These are phyloP conservation scores for Melitaea athalia DNA, from an alignment of 2,888 invertebrate species.

Conservation along the genomic window DNA sequence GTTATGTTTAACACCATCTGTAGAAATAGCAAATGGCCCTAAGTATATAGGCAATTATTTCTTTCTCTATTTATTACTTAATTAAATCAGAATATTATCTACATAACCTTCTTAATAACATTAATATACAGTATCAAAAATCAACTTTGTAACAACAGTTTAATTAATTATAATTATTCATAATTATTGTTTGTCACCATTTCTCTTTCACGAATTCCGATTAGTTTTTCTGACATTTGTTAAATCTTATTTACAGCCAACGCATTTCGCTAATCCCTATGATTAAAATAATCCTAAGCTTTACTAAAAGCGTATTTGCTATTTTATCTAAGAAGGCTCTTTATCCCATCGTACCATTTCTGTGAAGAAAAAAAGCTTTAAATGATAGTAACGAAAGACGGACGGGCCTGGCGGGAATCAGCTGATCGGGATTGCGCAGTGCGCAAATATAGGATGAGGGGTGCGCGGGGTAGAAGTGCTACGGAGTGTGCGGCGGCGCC, in stretches of 20 bases:
- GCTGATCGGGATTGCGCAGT: slow-evolving; percentile 81
- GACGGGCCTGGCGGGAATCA: slow-evolving; percentile 79
- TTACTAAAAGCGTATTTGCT: slow-evolving; percentile 5
- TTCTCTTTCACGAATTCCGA: too few species aligned
- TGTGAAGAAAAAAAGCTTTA: slow-evolving; percentile 31
- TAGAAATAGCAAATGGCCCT: too few species aligned
- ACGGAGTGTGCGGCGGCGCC: slow-evolving; percentile 58
- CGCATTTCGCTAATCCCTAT: background rate
- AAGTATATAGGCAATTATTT: too few species aligned
- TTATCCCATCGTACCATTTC: slow-evolving; percentile 6
- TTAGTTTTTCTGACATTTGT: background rate
- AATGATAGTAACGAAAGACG: slow-evolving; percentile 49
- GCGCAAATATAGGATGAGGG: slow-evolving; percentile 74
- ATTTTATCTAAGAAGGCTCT: slow-evolving; percentile 8
- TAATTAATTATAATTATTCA: too few species aligned
- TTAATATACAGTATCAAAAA: too few species aligned
- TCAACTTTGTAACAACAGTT: too few species aligned
- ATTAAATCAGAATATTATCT: too few species aligned
- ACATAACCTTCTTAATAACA: too few species aligned
- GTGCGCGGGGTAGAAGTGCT: slow-evolving; percentile 39
- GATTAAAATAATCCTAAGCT: background rate
- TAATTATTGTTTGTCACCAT: too few species aligned
- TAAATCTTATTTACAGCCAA: background rate
- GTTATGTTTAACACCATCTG: too few species aligned
- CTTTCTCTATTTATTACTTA: too few species aligned